These are phyloP conservation scores for Alouatta palliata DNA, from an alignment of 2,113 vertebrate genomes.

Conservation along the genomic window DNA sequence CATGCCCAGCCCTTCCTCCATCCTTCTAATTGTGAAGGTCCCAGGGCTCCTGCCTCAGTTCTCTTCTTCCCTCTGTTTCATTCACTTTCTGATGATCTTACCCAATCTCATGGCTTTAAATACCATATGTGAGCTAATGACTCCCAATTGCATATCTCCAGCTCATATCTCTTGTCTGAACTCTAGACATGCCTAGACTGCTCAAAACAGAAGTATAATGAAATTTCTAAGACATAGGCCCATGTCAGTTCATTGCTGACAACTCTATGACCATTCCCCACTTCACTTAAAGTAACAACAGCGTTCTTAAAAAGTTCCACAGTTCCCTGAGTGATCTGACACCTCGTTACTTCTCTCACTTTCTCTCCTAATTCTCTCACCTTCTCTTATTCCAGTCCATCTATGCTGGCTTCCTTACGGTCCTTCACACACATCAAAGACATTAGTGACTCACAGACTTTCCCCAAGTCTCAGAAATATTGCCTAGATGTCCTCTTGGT, in stretches of 20 bases:
- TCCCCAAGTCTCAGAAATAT: background rate
- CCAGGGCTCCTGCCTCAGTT: background rate
- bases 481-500: background rate
- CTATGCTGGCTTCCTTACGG: background rate
- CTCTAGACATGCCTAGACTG: background rate
- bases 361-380: background rate
- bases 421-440: background rate
- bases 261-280: background rate
- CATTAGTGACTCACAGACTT: background rate
- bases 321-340: background rate
- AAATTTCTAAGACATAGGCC: background rate
- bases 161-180: background rate
- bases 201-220: background rate
- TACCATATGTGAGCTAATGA: background rate
- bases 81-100: background rate
- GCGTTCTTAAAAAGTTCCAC: background rate
- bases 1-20: background rate
- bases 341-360: background rate
- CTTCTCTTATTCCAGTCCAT: background rate
- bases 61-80: background rate
- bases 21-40: background rate
- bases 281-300: constrained; percentile 13
- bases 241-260: background rate
- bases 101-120: background rate
- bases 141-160: background rate